Evolutionary conservation across 1,140 invertebrate genomes (phyloP).

Genomic region (Latrodectus geometricus): DNA sequence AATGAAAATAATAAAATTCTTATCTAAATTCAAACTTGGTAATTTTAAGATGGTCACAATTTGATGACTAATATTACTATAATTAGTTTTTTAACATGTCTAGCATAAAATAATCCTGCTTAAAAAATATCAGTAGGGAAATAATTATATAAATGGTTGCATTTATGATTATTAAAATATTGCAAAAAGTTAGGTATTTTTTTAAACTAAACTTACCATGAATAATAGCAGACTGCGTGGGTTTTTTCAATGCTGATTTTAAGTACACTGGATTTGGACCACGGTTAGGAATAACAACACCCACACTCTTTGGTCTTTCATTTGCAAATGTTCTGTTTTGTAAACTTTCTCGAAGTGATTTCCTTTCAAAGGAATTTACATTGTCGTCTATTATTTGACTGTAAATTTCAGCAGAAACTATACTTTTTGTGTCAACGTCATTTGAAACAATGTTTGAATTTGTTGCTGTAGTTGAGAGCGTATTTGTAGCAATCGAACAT

Average conservation of each 20-base stretch:
- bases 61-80: too few species aligned
- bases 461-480: background rate
- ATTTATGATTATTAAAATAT: background rate
- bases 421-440: conserved; percentile 10
- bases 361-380: background rate
- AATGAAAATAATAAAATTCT: too few species aligned
- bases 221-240: conserved; percentile 33
- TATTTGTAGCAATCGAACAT: background rate
- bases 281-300: conserved; percentile 32
- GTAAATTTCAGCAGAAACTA: conserved; percentile 26
- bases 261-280: conserved; percentile 45
- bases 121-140: too few species aligned
- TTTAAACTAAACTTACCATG: conserved; percentile 23
- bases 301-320: conserved; percentile 55
- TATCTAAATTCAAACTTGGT: too few species aligned
- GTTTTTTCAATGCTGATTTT: conserved; percentile 52
- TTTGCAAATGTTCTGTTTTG: background rate
- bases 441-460: background rate
- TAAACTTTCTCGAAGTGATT: conserved; percentile 4
- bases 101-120: too few species aligned
- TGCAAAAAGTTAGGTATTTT: background rate
- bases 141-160: background rate
- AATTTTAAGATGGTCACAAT: too few species aligned
- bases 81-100: too few species aligned
- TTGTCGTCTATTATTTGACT: conserved; percentile 14